Base-by-base conservation (phyloP, 2,797 vertebrate species). In the Sebastes dallii region DNA sequence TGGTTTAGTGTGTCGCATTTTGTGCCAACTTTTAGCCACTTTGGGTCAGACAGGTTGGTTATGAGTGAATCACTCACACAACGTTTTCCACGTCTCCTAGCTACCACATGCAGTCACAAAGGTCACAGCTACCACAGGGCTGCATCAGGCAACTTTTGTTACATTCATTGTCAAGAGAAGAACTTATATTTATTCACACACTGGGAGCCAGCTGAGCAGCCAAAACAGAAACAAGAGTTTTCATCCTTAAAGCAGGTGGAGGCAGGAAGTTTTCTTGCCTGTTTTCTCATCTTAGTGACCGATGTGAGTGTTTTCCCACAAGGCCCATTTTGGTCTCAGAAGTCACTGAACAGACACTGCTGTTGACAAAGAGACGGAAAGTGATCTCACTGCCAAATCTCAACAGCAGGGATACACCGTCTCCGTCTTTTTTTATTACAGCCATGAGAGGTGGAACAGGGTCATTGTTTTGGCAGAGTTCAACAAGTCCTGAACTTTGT, bases 291-390 rank as follows among this genome's bases (percentile, higher is more conserved):
- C 24, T 11, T 13, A 50, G 68, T 74, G 13, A 39, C 36, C 27
- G 71, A 77, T 68, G 46, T 65, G 71, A 80, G 5, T 39, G 66
- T 61, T 78, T 79, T 82, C 83, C 78, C 74, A 77, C 34, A 20
- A 60, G 66, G 27, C 60, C 6, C 36, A 39, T 39, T 39, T 39
- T 0, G 36, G 36, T 39, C 36, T 75, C 75, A 18, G n/a, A 72
- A 29, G 69, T 74, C 56, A 65, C 36, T 52, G 80, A 79, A 76
- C 71, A 75, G 74, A 78, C 67, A n/a, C 50, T 29, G 24, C 52
- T 80, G 67, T 85, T 86, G 82, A 83, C 81, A 75, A 64, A 79
- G 70, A 77, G 59, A 54, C 4, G 20, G 71, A 82, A 85, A 58
- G 8, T 54, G 64, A 74, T 77, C 71, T 52, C 36, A 8, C 81